Evolutionary conservation across 2,113 vertebrate species (phyloP).

Genomic region (human (Homo sapiens)): DNA sequence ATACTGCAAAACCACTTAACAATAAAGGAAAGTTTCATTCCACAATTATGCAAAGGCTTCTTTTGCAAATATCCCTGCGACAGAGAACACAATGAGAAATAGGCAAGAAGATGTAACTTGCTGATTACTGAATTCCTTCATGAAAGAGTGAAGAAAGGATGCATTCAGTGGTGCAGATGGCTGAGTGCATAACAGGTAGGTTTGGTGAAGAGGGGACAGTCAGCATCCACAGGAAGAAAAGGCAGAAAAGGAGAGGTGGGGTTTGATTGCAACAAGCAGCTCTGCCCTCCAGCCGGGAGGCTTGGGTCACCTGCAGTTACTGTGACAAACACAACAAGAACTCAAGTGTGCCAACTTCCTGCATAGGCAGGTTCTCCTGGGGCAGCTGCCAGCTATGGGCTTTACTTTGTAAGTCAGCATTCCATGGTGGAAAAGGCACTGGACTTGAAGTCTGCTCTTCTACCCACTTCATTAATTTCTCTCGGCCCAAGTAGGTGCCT

Average conservation of each 20-base stretch:
- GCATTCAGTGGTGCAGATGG: fast-evolving
- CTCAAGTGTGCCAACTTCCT: fast-evolving
- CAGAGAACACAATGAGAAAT: not conserved
- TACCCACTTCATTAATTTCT: fast-evolving
- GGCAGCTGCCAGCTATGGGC: too few species aligned
- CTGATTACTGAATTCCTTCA: fast-evolving
- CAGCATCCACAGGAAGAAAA: not conserved
- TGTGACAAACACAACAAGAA: too few species aligned
- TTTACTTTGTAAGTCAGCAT: too few species aligned
- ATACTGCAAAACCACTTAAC: not conserved
- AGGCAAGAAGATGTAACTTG: not conserved
- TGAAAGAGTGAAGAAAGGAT: fast-evolving
- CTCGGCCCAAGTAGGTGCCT: too few species aligned
- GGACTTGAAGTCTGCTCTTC: too few species aligned
- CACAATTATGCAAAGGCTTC: not conserved
- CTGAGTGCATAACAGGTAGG: not conserved
- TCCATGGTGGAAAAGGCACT: fast-evolving
- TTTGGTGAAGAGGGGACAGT: not conserved
- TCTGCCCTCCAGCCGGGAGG: fast-evolving
- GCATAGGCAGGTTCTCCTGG: fast-evolving
- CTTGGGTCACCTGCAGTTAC: not conserved
- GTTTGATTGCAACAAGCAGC: too few species aligned
- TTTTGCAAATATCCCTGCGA: not conserved
- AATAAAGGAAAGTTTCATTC: not conserved
- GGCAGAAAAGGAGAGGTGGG: not conserved